These are phyloP conservation scores for Ophioderma brevispina DNA, from an alignment of 35 echinoderm and acorn worm genomes.

Conservation along the genomic window DNA sequence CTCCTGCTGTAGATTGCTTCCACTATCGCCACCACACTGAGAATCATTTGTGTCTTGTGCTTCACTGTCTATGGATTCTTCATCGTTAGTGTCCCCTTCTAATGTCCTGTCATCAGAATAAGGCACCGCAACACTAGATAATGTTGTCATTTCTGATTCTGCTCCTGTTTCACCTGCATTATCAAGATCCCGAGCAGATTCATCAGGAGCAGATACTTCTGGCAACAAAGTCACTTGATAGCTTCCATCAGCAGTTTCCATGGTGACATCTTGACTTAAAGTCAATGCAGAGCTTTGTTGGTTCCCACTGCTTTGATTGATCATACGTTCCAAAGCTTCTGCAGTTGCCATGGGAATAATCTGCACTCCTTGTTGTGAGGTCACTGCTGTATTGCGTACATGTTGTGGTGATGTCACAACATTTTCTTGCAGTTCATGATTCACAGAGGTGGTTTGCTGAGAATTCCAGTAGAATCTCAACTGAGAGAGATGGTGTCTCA, in stretches of 20 bases:
- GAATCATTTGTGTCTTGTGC: too few relatives aligned
- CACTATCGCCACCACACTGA: too few relatives aligned
- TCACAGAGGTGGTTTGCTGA: background rate
- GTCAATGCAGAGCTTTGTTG: background rate
- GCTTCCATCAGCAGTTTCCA: background rate
- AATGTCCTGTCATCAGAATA: background rate
- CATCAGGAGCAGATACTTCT: background rate
- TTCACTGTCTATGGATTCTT: too few relatives aligned
- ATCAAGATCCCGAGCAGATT: background rate
- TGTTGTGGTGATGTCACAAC: background rate
- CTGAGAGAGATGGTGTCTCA: constrained; percentile 47
- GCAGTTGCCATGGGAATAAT: background rate
- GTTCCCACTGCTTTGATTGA: background rate
- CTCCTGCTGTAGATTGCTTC: too few relatives aligned
- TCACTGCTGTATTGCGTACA: background rate
- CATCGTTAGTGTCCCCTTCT: too few relatives aligned
- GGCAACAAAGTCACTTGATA: background rate
- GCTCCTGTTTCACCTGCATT: background rate
- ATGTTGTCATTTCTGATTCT: background rate
- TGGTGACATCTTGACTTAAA: background rate
- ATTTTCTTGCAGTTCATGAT: background rate
- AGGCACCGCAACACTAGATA: background rate
- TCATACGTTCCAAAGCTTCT: background rate
- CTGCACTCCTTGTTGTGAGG: background rate
- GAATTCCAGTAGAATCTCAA: constrained; percentile 5